These are phyloP conservation scores for Prunella strophiata DNA, from an alignment of 2,797 vertebrate genomes.

Conservation along the genomic window DNA sequence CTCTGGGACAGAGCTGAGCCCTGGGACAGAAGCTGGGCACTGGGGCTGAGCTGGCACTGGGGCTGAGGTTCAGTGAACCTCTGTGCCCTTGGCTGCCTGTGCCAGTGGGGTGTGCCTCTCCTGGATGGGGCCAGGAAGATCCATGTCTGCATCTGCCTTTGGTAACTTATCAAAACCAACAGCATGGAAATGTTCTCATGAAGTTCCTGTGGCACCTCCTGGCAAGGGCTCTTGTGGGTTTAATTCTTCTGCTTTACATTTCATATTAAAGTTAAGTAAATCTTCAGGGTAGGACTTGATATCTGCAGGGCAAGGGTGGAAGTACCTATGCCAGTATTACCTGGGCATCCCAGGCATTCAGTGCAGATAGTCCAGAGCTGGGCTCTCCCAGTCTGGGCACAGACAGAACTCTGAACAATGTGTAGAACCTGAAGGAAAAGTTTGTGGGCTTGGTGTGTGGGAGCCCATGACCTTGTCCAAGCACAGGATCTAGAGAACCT, in stretches of 20 bases:
- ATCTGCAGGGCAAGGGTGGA: background rate
- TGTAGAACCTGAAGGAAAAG: background rate
- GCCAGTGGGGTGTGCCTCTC: background rate
- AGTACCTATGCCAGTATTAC: background rate
- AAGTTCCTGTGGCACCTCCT: background rate
- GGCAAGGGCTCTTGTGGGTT: background rate
- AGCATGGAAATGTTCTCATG: background rate
- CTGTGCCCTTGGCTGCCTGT: background rate
- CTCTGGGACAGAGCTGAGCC: no score
- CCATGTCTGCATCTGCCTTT: background rate
- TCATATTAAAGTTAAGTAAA: background rate
- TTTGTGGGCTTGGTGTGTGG: background rate
- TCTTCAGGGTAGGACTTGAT: background rate
- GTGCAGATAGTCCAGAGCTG: background rate
- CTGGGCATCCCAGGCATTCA: background rate
- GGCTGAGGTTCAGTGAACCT: background rate
- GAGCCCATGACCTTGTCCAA: background rate
- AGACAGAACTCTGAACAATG: accelerated
- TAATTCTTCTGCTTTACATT: background rate
- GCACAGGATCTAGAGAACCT: background rate
- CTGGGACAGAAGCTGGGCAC: no score
- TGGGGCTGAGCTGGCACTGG: no score
- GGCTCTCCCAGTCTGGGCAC: background rate
- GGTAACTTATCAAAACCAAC: background rate
- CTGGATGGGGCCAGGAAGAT: background rate